Evolutionary conservation across 2,113 vertebrate species (phyloP), one percentile per base, ranked within the genome.

Genomic region (Limnothrissa miodon): DNA sequence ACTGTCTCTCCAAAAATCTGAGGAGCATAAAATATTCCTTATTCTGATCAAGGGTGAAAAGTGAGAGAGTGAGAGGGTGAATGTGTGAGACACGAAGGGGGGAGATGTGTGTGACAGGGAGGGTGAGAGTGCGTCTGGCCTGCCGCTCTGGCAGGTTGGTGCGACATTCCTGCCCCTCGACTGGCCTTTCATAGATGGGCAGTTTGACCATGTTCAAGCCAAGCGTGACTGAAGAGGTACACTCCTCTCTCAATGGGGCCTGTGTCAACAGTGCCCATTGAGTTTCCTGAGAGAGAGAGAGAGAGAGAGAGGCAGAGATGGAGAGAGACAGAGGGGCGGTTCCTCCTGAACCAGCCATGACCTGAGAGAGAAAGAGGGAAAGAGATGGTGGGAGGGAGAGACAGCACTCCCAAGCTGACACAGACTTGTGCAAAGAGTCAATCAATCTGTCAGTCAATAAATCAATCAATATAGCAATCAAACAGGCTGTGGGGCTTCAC

Each of bases 91-190:
- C 29, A 62, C 25, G 23, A 19, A 5, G 51, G 0, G 15, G 46
- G 46, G 44, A 81, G 39, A 80, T n/a, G 19, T 46, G 33, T 42
- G 29, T 70, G 70, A 62, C 44, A 17, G 4, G 59, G 45, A n/a
- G 53, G 62, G 78, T 25, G 44, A 33, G 51, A 81, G 66, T 80
- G 80, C 29, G 78, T 44, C 45, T 56, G 62, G 62, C 74, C 56
- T n/a, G 56, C 39, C 79, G 66, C 78, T 84, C 53, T 87, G 66
- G 74, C 84, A 80, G 46, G 45, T n/a, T 42, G 78, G 84, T 85
- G 88, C 78, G 86, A 89, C 82, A 81, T 89, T 85, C 85, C 79
- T 80, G 86, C 42, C 66, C 66, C 33, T 66, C 79, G 79, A 42
- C 42, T 33, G 56, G 80, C 74, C 81, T 83, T 81, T 81, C 42